These are phyloP conservation scores for Stomorhina lunata DNA, from an alignment of 2,888 invertebrate species.

Conservation along the genomic window DNA sequence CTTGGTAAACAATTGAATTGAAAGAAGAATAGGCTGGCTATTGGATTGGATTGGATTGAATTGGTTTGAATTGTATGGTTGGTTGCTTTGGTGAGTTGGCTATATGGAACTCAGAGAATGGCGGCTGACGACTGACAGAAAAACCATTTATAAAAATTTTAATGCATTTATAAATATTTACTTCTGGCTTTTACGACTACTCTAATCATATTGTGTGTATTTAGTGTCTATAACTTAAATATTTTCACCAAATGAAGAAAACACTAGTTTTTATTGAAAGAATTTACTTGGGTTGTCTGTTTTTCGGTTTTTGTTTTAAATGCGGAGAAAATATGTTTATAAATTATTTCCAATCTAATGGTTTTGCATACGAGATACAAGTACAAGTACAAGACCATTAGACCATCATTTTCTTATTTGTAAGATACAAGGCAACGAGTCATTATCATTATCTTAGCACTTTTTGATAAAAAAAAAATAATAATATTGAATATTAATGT, in stretches of 20 bases:
- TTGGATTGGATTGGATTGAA: no score
- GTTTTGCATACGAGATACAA: slow-evolving; percentile 29
- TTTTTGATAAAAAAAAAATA: no score
- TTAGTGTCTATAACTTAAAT: no score
- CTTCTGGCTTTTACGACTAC: background rate
- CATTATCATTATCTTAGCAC: slow-evolving; percentile 43
- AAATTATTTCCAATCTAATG: slow-evolving; percentile 43
- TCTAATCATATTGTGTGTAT: background rate
- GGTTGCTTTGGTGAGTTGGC: no score
- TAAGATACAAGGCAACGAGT: no score
- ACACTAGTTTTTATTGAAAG: background rate
- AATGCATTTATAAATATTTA: slow-evolving; percentile 40
- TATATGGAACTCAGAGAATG: no score
- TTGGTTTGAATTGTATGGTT: no score
- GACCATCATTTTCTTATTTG: no score
- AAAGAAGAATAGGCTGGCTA: background rate
- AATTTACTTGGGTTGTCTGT: background rate
- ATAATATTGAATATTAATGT: slow-evolving; percentile 55
- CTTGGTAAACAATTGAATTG: background rate
- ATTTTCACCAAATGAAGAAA: slow-evolving; percentile 7
- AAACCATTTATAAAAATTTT: slow-evolving; percentile 2
- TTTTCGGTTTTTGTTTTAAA: slow-evolving; percentile 6
- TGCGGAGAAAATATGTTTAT: slow-evolving; percentile 1
- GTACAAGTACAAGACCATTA: background rate
- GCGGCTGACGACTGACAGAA: background rate